Evolutionary conservation across 1,140 invertebrate genomes (phyloP).

Genomic region (Pygmarrhopalites habei): DNA sequence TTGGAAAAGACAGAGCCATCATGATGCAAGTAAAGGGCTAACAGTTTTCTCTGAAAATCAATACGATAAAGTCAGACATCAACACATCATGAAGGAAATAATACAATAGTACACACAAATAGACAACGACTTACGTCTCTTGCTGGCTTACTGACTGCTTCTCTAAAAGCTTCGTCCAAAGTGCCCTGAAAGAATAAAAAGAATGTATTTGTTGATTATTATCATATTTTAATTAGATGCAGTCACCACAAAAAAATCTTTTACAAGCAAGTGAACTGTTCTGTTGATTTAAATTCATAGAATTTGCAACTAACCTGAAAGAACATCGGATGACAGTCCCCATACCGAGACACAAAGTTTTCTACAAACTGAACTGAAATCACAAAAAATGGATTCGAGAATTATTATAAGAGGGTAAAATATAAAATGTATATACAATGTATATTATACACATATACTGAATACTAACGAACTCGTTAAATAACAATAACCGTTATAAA

Average conservation of each 20-base stretch:
- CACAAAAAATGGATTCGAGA: too few relatives aligned
- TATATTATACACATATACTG: too few relatives aligned
- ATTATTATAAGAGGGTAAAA: too few relatives aligned
- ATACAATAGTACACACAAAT: slow-evolving; percentile 14
- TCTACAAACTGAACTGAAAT: slow-evolving; percentile 75
- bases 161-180: slow-evolving; percentile 78
- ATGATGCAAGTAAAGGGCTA: slow-evolving; percentile 90
- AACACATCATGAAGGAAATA: neutral
- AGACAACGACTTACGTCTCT: slow-evolving; percentile 75
- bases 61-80: slow-evolving; percentile 17
- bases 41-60: slow-evolving; percentile 69
- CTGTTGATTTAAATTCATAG: too few relatives aligned
- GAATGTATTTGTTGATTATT: too few relatives aligned
- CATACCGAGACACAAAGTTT: slow-evolving; percentile 73
- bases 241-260: too few relatives aligned
- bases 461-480: too few relatives aligned
- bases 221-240: too few relatives aligned
- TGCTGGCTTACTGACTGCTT: slow-evolving; percentile 75
- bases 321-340: slow-evolving; percentile 76
- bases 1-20: slow-evolving; percentile 87
- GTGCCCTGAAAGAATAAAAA: slow-evolving; percentile 85
- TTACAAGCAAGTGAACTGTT: too few relatives aligned
- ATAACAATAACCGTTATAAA: too few relatives aligned
- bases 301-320: slow-evolving; percentile 79
- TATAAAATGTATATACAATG: too few relatives aligned